A percentile compares a stretch with the other conserved stretches of the same genome.
phyloP scores from a whole-genome alignment of 2,888 invertebrate genomes.

The Drosophila greeni region DNA sequence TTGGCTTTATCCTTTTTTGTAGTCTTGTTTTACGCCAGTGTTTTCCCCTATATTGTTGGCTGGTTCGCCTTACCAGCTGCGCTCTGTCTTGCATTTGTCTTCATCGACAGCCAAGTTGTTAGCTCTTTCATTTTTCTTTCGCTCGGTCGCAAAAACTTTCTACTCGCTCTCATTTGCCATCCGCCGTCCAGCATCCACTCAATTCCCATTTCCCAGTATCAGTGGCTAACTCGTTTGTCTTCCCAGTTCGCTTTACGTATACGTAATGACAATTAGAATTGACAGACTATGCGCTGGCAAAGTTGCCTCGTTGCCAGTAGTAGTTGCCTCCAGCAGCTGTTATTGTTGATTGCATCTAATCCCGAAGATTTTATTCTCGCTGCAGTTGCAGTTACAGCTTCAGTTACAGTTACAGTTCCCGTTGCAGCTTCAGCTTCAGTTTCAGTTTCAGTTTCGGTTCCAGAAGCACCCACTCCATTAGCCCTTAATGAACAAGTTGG shows the following conservation, averaged over 20 bases:
- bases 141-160: constrained; percentile 61
- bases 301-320: constrained; percentile 61
- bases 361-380: constrained; percentile 68
- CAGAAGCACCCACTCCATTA: constrained; percentile 40
- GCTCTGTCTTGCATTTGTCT: constrained; percentile 65
- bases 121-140: constrained; percentile 73
- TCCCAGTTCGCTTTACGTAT: constrained; percentile 70
- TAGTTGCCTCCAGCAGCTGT: constrained; percentile 48
- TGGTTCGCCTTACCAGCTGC: constrained; percentile 18
- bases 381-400: constrained; percentile 22
- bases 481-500: constrained; percentile 59
- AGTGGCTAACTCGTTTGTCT: constrained; percentile 73
- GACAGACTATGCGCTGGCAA: constrained; percentile 60
- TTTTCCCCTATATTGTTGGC: constrained; percentile 35
- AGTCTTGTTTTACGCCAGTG: constrained; percentile 2
- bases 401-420: background rate
- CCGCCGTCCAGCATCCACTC: constrained; percentile 20
- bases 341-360: constrained; percentile 75
- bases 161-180: constrained; percentile 44
- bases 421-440: background rate
- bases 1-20: constrained; percentile 8
- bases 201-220: constrained; percentile 60
- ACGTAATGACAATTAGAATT: constrained; percentile 74
- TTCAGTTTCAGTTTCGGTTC: constrained; percentile 3
- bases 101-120: constrained; percentile 73